Evolutionary conservation across 2,797 vertebrate species (phyloP).

Genomic region (Poecilia velifera): DNA sequence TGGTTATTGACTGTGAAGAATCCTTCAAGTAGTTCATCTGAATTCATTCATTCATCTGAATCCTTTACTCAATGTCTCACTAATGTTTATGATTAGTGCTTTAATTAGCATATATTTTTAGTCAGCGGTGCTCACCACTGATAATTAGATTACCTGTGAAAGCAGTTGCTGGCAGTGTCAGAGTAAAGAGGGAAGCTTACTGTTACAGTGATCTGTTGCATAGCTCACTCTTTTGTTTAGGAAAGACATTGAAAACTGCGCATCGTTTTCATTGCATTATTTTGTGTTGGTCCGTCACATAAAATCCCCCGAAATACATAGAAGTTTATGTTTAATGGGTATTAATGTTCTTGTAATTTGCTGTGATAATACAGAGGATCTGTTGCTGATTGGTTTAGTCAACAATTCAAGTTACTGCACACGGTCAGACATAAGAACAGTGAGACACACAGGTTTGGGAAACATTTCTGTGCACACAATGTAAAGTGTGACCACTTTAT

Average conservation of each 20-base stretch:
- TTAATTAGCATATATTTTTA: not conserved
- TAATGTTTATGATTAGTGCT: not conserved
- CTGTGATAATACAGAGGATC: not conserved
- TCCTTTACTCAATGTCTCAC: not conserved
- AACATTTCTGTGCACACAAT: not conserved
- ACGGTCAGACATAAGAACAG: not conserved
- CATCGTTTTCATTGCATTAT: not conserved
- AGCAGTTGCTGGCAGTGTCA: not conserved
- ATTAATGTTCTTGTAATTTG: not conserved
- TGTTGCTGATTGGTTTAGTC: not conserved
- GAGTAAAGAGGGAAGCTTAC: not conserved
- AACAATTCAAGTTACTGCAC: not conserved
- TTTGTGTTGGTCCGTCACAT: not conserved
- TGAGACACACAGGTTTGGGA: not conserved
- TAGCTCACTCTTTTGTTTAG: not conserved
- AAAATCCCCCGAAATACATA: not conserved
- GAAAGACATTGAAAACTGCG: not conserved
- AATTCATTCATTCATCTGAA: not conserved
- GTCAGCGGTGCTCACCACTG: not conserved
- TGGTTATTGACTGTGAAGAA: not conserved
- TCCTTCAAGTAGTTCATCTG: not conserved
- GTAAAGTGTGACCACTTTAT: not conserved
- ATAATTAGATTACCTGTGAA: not conserved
- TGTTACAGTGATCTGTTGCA: not conserved
- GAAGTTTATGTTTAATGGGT: not conserved